These are phyloP conservation scores for Pectinophora gossypiella DNA, from an alignment of 1,140 invertebrate species.

Conservation along the genomic window DNA sequence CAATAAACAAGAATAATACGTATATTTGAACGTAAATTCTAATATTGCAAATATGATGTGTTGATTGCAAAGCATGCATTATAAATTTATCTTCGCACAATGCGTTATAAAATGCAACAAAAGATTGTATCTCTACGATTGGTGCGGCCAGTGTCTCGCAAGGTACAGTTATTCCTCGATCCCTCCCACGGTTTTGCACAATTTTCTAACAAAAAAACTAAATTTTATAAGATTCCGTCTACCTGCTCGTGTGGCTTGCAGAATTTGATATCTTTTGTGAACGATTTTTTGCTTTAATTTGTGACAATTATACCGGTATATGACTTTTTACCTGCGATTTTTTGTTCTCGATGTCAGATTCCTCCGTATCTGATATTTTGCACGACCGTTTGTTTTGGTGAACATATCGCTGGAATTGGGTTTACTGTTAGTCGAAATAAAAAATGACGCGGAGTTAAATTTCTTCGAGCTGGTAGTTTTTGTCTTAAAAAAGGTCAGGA, in stretches of 20 bases:
- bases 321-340: slow-evolving; percentile 71
- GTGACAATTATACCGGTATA: slow-evolving; percentile 75
- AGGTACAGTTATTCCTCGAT: slow-evolving; percentile 60
- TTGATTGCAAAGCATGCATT: too few relatives aligned
- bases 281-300: slow-evolving; percentile 72
- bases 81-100: not conserved
- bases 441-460: slow-evolving; percentile 19
- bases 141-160: slow-evolving; percentile 26
- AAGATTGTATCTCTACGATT: slow-evolving; percentile 27
- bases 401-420: slow-evolving; percentile 32
- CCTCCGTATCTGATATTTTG: slow-evolving; percentile 48
- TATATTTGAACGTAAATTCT: too few relatives aligned
- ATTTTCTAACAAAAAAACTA: slow-evolving; percentile 47
- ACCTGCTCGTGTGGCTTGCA: slow-evolving; percentile 75
- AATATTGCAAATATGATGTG: too few relatives aligned
- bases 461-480: slow-evolving; percentile 5
- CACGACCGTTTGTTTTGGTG: slow-evolving; percentile 60
- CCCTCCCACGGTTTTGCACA: slow-evolving; percentile 71
- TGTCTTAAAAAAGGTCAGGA: slow-evolving; percentile 4
- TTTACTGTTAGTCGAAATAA: slow-evolving; percentile 40
- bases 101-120: not conserved
- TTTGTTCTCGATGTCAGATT: slow-evolving; percentile 43
- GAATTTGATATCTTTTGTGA: slow-evolving; percentile 73
- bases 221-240: slow-evolving; percentile 55
- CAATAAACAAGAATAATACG: too few relatives aligned